Conservation (phyloP, 2,888 invertebrate genomes). For the Molorchus minor region DNA sequence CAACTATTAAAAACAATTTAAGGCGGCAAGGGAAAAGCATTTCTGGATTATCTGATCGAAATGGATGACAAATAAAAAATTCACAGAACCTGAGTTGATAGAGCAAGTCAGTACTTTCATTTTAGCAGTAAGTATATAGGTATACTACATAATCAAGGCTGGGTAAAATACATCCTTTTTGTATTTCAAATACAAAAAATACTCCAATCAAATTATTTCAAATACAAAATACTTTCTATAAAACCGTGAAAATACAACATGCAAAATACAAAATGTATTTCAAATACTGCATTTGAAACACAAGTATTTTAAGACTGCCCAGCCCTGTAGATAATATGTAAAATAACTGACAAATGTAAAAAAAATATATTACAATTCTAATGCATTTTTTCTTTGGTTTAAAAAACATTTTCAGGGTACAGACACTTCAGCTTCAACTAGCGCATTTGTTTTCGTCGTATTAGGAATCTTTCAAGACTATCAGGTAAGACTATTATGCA, state of each 20-base stretch:
- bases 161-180: no score
- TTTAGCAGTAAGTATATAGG: slow-evolving; percentile 68
- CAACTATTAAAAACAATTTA: not conserved
- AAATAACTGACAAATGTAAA: no score
- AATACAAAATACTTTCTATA: no score
- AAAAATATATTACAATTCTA: not conserved
- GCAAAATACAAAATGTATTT: no score
- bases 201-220: no score
- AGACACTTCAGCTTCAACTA: slow-evolving; percentile 52
- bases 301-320: no score
- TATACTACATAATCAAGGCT: no score
- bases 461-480: slow-evolving; percentile 39
- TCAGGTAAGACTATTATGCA: slow-evolving; percentile 25
- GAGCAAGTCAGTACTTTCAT: slow-evolving; percentile 66
- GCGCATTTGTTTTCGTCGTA: slow-evolving; percentile 47
- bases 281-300: no score
- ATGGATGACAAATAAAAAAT: slow-evolving; percentile 23
- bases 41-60: slow-evolving; percentile 29
- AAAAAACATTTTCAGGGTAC: slow-evolving; percentile 26
- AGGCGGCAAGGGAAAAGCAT: slow-evolving; percentile 13
- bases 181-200: no score
- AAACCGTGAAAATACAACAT: no score
- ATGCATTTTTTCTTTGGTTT: not conserved
- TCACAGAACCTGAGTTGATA: slow-evolving; percentile 28
- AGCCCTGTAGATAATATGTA: no score